Conservation (phyloP, 2,888 invertebrate species). For the Xestia c-nigrum region DNA sequence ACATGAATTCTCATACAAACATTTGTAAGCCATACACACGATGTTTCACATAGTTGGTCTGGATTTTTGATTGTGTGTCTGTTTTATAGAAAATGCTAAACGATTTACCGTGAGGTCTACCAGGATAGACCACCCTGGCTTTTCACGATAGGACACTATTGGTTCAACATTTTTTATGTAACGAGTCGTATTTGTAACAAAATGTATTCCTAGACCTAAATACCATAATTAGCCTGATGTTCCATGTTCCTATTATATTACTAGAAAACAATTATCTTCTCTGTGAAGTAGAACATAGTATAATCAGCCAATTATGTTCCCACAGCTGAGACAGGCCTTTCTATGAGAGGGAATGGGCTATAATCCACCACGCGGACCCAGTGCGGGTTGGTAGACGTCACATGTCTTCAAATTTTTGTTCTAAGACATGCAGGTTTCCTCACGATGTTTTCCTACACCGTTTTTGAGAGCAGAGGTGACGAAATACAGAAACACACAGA, state of each 20-base stretch:
- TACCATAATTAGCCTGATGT: not conserved
- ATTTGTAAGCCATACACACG: constrained; percentile 38
- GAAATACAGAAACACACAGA: too few species aligned
- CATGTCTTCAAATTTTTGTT: too few species aligned
- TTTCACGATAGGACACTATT: not conserved
- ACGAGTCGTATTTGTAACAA: not conserved
- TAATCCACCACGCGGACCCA: not conserved
- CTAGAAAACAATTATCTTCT: not conserved
- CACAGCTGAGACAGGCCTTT: too few species aligned
- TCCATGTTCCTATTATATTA: not conserved
- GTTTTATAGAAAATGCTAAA: constrained; percentile 16
- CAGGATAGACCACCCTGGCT: constrained; percentile 1
- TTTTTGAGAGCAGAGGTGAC: too few species aligned
- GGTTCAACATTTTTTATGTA: not conserved
- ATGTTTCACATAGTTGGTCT: constrained; percentile 11
- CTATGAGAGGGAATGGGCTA: too few species aligned
- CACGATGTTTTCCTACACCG: too few species aligned
- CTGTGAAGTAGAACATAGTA: not conserved
- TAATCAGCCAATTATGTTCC: too few species aligned
- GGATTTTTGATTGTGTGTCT: constrained; percentile 35
- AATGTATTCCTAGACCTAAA: not conserved
- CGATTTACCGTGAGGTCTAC: not conserved
- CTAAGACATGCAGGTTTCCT: too few species aligned
- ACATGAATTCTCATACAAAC: constrained; percentile 1
- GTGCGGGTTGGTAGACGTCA: not conserved